These are phyloP conservation scores for Archivesica marissinica DNA, from an alignment of 1,140 invertebrate genomes.

Conservation along the genomic window DNA sequence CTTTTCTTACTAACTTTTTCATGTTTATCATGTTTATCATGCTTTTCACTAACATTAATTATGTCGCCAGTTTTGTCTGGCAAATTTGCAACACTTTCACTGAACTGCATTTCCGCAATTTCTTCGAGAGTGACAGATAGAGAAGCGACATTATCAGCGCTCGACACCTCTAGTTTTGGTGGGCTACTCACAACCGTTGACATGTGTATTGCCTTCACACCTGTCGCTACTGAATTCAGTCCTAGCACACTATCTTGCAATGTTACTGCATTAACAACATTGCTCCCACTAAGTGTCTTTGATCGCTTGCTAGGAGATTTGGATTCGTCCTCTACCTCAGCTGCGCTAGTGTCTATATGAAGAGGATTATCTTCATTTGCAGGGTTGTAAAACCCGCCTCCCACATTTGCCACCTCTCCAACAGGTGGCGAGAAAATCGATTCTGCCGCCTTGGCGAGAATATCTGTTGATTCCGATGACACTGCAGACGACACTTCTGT, in stretches of 20 bases:
- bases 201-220: constrained; percentile 1
- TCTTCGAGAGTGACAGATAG: constrained; percentile 53
- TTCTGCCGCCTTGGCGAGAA: constrained; percentile 83
- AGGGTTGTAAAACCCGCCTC: constrained; percentile 74
- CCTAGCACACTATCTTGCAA: constrained; percentile 44
- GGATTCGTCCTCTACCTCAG: constrained; percentile 72
- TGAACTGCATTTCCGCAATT: constrained; percentile 45
- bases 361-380: constrained; percentile 81
- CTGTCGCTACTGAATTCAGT: constrained; percentile 42
- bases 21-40: too few relatives aligned
- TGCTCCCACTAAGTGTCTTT: constrained; percentile 6
- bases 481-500: constrained; percentile 49
- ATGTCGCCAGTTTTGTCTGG: neutral
- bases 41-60: constrained; percentile 6
- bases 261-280: neutral
- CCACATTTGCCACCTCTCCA: constrained; percentile 72
- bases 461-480: constrained; percentile 73
- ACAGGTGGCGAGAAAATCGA: constrained; percentile 80
- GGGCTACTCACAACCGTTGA: constrained; percentile 22
- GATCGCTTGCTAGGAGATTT: constrained; percentile 48
- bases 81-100: constrained; percentile 3
- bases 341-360: constrained; percentile 80
- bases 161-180: constrained; percentile 19
- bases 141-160: constrained; percentile 47
- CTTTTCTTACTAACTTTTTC: constrained; percentile 41